These are phyloP conservation scores for Carapus acus DNA, from an alignment of 2,797 vertebrate genomes.

Conservation along the genomic window DNA sequence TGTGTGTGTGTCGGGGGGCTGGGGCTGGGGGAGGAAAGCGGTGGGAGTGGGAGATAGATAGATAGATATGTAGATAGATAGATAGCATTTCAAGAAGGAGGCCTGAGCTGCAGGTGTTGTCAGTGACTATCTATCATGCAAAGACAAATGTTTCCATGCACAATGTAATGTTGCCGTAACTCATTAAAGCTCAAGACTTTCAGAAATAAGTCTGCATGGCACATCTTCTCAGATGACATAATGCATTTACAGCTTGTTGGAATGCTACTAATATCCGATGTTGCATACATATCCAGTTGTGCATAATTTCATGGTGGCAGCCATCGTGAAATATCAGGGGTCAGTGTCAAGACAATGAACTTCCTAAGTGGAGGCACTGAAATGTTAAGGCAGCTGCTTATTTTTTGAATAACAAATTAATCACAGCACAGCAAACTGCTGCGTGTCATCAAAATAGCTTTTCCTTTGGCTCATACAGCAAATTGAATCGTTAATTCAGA, in stretches of 20 bases:
- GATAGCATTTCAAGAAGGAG: too few relatives aligned
- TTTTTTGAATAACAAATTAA: neutral
- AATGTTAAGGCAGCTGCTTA: neutral
- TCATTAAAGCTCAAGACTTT: neutral
- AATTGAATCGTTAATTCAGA: too few relatives aligned
- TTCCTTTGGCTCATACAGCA: constrained; percentile 13
- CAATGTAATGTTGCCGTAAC: too few relatives aligned
- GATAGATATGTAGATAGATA: too few relatives aligned
- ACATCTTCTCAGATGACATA: neutral
- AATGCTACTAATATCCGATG: too few relatives aligned
- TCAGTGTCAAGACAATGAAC: constrained; percentile 11
- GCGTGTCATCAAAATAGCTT: constrained; percentile 1
- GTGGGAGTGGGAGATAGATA: too few relatives aligned
- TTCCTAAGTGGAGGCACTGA: neutral
- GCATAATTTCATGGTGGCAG: neutral
- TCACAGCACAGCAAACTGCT: neutral
- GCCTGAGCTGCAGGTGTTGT: too few relatives aligned
- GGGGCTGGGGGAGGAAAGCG: too few relatives aligned
- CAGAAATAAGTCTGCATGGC: neutral
- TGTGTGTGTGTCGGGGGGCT: too few relatives aligned
- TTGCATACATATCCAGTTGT: too few relatives aligned
- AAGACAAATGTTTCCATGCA: too few relatives aligned
- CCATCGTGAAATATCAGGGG: neutral
- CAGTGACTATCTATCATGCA: too few relatives aligned
- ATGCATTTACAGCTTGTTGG: neutral